These are phyloP conservation scores for Sitodiplosis mosellana DNA, from an alignment of 1,140 invertebrate species.

Conservation along the genomic window DNA sequence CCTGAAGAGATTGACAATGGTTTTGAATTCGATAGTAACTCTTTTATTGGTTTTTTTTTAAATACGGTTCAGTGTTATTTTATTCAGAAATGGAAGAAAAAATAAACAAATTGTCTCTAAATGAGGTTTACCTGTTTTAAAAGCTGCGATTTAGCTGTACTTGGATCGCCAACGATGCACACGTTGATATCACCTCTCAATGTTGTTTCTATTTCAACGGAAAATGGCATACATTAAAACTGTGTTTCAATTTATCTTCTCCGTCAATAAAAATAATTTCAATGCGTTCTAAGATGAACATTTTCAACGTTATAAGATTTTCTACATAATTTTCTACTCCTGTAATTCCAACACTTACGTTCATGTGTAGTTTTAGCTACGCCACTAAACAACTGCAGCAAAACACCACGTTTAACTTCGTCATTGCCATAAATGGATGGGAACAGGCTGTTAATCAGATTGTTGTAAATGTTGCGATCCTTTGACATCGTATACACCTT, in stretches of 20 bases:
- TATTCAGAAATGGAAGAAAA: too few relatives aligned
- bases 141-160: constrained; percentile 95
- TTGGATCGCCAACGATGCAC: constrained; percentile 96
- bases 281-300: too few relatives aligned
- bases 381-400: constrained; percentile 95
- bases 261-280: too few relatives aligned
- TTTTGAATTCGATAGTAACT: too few relatives aligned
- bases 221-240: not conserved
- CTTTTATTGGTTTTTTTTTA: too few relatives aligned
- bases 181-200: constrained; percentile 95
- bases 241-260: too few relatives aligned
- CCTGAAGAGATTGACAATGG: too few relatives aligned
- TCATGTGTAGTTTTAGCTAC: constrained; percentile 90
- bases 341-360: constrained; percentile 26
- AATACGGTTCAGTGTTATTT: too few relatives aligned
- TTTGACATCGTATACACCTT: constrained; percentile 93
- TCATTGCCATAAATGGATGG: constrained; percentile 97
- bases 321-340: not conserved
- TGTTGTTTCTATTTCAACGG: constrained; percentile 32
- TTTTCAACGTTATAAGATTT: too few relatives aligned
- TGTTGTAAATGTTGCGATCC: constrained; percentile 82
- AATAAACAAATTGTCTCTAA: too few relatives aligned
- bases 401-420: constrained; percentile 88
- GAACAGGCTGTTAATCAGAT: constrained; percentile 84
- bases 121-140: constrained; percentile 51